Conservation (phyloP, 1,140 invertebrate genomes). For the Drosophila eugracilis region DNA sequence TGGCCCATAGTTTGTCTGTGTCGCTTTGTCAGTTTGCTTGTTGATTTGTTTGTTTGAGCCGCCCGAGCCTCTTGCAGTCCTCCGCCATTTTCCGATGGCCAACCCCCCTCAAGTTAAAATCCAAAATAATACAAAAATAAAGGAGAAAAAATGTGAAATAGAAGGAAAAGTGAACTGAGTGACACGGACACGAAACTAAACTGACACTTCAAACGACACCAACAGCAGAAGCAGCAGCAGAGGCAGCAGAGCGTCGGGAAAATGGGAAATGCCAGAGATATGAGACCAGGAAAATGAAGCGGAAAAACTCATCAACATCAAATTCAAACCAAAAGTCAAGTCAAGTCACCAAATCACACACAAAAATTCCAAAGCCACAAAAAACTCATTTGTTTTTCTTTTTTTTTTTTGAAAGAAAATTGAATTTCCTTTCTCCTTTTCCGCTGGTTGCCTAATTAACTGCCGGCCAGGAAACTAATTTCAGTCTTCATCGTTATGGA, state of each 20-base stretch:
- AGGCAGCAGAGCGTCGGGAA: too few relatives aligned
- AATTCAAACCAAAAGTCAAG: constrained; percentile 48
- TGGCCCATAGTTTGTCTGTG: constrained; percentile 41
- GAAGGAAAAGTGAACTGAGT: constrained; percentile 55
- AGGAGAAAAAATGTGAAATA: neutral
- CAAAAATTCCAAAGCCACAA: constrained; percentile 25
- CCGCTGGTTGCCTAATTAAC: constrained; percentile 47
- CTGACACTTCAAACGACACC: constrained; percentile 78
- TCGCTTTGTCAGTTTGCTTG: constrained; percentile 42
- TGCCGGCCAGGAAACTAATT: constrained; percentile 40
- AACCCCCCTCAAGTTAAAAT: constrained; percentile 7
- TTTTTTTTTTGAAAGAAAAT: constrained; percentile 43
- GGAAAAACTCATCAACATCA: constrained; percentile 64
- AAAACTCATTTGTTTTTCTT: constrained; percentile 50
- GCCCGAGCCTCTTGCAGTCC: constrained; percentile 11
- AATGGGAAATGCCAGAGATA: constrained; percentile 35
- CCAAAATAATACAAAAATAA: constrained; percentile 1
- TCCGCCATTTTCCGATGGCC: constrained; percentile 7
- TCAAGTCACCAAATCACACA: constrained; percentile 42
- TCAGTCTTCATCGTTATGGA: neutral
- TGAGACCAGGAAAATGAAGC: constrained; percentile 51
- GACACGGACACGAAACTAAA: constrained; percentile 78
- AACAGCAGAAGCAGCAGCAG: constrained; percentile 39
- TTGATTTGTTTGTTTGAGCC: constrained; percentile 63
- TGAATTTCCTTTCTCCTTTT: constrained; percentile 55